These are phyloP conservation scores for Toxostoma redivivum DNA, from an alignment of 2,113 vertebrate species.

Conservation along the genomic window DNA sequence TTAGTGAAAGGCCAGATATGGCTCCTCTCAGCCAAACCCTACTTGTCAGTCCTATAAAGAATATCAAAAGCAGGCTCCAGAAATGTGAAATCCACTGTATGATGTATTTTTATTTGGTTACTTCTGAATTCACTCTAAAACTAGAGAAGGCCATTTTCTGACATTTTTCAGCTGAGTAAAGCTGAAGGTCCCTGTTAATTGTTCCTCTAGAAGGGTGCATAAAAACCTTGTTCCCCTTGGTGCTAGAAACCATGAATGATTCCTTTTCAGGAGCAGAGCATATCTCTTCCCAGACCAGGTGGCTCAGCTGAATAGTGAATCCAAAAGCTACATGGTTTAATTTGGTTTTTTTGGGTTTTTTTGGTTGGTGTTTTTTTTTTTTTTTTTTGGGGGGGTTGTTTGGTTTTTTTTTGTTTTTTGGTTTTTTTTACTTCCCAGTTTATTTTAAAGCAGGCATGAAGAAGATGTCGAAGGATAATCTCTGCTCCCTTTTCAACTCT, in stretches of 20 bases:
- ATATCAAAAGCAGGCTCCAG: not conserved
- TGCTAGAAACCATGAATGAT: not conserved
- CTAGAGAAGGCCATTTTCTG: not conserved
- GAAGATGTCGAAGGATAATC: not conserved
- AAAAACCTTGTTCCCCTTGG: not conserved
- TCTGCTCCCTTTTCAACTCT: not conserved
- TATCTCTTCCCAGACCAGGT: not conserved
- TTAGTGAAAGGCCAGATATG: not conserved
- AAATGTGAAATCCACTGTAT: not conserved
- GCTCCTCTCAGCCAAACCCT: not conserved
- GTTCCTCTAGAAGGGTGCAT: not conserved
- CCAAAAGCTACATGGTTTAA: not conserved
- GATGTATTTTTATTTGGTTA: not conserved
- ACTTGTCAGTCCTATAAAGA: not conserved
- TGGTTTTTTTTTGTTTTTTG: not conserved
- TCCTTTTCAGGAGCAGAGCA: not conserved
- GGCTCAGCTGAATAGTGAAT: not conserved
- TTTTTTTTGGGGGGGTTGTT: no score
- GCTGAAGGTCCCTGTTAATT: not conserved
- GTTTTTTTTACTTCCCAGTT: not conserved
- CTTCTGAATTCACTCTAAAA: not conserved
- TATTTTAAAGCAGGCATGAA: not conserved
- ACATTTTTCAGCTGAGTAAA: not conserved
- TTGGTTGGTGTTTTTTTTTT: not conserved
- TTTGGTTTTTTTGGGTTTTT: not conserved